Evolutionary conservation across 2,797 vertebrate species (phyloP).

Genomic region (Clamator glandarius): DNA sequence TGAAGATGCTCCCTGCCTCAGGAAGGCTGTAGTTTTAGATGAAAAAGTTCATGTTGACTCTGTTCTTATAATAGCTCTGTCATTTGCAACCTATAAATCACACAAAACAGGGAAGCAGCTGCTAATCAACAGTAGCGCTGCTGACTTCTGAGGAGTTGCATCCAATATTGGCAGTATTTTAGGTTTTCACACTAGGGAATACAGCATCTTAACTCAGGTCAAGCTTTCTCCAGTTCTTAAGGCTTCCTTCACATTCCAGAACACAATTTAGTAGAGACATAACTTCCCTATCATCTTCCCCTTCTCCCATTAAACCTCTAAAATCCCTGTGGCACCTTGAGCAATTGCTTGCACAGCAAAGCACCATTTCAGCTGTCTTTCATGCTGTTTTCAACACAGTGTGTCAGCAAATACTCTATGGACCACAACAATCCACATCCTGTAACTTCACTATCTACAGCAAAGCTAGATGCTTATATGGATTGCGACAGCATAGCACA

Average conservation of each 20-base stretch:
- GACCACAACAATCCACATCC: not conserved
- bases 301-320: not conserved
- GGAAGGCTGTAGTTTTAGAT: not conserved
- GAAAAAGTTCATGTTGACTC: not conserved
- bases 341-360: not conserved
- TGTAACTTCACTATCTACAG: not conserved
- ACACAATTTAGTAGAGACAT: not conserved
- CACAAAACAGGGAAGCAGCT: not conserved
- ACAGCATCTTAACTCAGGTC: not conserved
- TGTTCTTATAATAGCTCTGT: not conserved
- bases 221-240: not conserved
- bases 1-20: not conserved
- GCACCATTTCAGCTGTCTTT: conserved; percentile 3
- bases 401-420: not conserved
- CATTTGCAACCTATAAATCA: not conserved
- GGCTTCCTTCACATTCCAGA: not conserved
- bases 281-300: not conserved
- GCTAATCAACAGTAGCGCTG: not conserved
- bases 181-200: not conserved
- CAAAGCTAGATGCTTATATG: not conserved
- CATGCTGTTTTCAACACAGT: not conserved
- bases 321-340: not conserved
- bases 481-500: not conserved
- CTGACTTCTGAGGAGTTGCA: not conserved
- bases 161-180: not conserved